Evolutionary conservation across 2,113 vertebrate species (phyloP), one percentile per base, ranked within the genome.

Genomic region (Nymphicus hollandicus): DNA sequence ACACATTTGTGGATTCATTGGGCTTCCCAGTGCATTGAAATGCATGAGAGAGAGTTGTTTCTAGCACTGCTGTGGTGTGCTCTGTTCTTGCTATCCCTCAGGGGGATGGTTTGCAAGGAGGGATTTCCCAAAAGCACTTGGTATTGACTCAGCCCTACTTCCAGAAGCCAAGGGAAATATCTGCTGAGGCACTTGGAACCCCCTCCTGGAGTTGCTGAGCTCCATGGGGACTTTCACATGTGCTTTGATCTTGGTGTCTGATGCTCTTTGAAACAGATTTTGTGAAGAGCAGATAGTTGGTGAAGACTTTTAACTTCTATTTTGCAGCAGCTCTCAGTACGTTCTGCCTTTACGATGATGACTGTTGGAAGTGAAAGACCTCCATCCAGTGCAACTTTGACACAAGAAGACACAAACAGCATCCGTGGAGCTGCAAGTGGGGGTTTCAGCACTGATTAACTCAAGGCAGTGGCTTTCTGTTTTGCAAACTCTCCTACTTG

Each of bases 181-280:
- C 73, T 86, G 47, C 72, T 74, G 80, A 92, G 88, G 80, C 76
- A 46, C 52, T 88, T 68, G 72, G 80, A 78, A 95, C 37, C n/a
- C n/a, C 60, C 82, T 83, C 11, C 24, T 47, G 80, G 79, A 81
- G 44, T 8, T 88, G 23, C 56, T 78, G 8, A 22, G 53, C 46
- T 93, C 92, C 39, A 7, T 46, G 61, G 93, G 73, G 88, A 94
- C 73, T 79, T 69, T 20, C 27, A 53, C 31, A 10, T 4, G 39
- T 22, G 49, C 77, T 93, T 97, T 96, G 77, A 96, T 97, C 83
- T 81, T 81, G 56, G 73, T 78, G 44, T 68, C 28, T 86, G 72
- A 46, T 86, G 85, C 76, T 90, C 58, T 91, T 68, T 74, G 88
- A 89, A 90, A 49, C 27, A n/a, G 44, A 66, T 89, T 74, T 81